Evolutionary conservation across 2,888 invertebrate genomes (phyloP).

Genomic region (Andrena dorsata): DNA sequence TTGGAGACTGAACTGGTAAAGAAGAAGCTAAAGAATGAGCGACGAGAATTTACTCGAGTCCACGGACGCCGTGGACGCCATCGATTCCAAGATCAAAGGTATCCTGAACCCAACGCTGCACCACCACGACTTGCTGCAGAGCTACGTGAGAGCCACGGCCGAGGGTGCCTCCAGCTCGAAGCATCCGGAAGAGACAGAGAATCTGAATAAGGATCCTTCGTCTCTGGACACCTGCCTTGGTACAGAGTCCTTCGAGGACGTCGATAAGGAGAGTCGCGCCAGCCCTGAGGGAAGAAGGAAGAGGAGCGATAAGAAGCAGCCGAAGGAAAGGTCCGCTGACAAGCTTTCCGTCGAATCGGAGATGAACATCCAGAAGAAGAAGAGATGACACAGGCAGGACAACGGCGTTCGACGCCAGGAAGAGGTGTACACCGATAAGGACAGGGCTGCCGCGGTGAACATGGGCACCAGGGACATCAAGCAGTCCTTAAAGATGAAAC

Average conservation of each 20-base stretch:
- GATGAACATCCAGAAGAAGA: slow-evolving; percentile 78
- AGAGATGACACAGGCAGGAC: slow-evolving; percentile 79
- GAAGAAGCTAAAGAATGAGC: slow-evolving; percentile 6
- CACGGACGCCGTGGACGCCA: slow-evolving; percentile 83
- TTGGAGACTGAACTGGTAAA: neutral
- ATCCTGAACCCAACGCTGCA: slow-evolving; percentile 89
- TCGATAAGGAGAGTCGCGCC: slow-evolving; percentile 18
- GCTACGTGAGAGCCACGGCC: slow-evolving; percentile 90
- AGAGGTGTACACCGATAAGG: slow-evolving; percentile 95
- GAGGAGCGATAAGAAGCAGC: slow-evolving; percentile 34
- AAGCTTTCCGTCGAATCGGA: slow-evolving; percentile 73
- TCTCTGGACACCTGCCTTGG: slow-evolving; percentile 25
- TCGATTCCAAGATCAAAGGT: slow-evolving; percentile 73
- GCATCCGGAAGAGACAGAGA: slow-evolving; percentile 39
- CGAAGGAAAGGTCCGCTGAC: slow-evolving; percentile 45
- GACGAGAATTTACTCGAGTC: slow-evolving; percentile 12
- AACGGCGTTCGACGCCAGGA: slow-evolving; percentile 85
- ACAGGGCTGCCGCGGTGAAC: slow-evolving; percentile 95
- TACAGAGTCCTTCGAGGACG: neutral
- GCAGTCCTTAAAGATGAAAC: slow-evolving; percentile 92
- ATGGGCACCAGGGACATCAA: slow-evolving; percentile 95
- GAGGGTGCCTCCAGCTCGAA: slow-evolving; percentile 85
- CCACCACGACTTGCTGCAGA: slow-evolving; percentile 92
- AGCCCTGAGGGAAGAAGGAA: slow-evolving; percentile 42
- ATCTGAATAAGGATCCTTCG: slow-evolving; percentile 7